Evolutionary conservation across 2,797 vertebrate genomes (phyloP).

Genomic region (Lithobates pipiens): DNA sequence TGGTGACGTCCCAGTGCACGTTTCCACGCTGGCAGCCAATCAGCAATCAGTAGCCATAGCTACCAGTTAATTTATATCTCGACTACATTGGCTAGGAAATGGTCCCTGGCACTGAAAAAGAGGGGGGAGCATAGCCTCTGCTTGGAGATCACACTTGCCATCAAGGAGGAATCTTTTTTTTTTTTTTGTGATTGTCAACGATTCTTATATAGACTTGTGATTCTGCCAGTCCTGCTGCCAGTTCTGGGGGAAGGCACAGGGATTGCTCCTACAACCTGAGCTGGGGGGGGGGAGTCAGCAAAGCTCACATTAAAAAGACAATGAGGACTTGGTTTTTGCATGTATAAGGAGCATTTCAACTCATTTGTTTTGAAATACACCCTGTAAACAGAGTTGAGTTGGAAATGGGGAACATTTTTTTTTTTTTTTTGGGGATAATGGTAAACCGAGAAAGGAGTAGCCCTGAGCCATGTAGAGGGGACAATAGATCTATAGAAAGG

Average conservation of each 20-base stretch:
- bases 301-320: constrained; percentile 37
- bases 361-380: background rate
- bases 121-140: constrained; percentile 77
- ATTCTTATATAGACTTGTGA: background rate
- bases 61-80: constrained; percentile 91
- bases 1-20: constrained; percentile 84
- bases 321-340: constrained; percentile 4
- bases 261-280: background rate
- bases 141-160: constrained; percentile 75
- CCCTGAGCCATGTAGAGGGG: constrained; percentile 23
- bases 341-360: constrained; percentile 20
- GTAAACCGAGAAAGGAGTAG: background rate
- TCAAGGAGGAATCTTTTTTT: background rate
- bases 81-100: constrained; percentile 82
- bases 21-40: constrained; percentile 83
- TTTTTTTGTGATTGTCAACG: background rate
- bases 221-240: too few species aligned
- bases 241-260: background rate
- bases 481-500: constrained; percentile 6
- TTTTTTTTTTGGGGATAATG: background rate
- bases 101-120: constrained; percentile 74
- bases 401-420: background rate
- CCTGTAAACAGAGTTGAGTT: background rate
- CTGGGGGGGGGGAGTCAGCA: constrained; percentile 9
- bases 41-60: constrained; percentile 82